phyloP scores from a whole-genome alignment of 2,797 vertebrate species.

The Sylvilagus floridanus region DNA sequence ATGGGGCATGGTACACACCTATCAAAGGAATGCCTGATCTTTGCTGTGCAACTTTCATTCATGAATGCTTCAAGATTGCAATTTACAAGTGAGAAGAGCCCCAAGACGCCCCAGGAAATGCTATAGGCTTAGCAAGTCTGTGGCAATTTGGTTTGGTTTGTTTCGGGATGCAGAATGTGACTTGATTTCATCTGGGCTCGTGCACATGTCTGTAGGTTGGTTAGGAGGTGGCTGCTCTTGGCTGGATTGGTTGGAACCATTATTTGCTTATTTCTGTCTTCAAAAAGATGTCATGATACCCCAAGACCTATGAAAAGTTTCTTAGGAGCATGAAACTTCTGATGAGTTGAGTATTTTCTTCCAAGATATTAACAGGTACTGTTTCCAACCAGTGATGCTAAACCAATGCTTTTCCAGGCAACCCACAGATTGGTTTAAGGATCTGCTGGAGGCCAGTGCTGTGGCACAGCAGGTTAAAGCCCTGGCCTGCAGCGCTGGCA shows the following conservation, averaged over 20 bases:
- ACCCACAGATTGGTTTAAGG: neutral
- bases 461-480: no score
- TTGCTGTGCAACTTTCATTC: neutral
- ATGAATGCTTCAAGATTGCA: no score
- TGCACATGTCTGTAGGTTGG: neutral
- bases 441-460: neutral
- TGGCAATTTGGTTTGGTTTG: neutral
- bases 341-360: neutral
- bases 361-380: neutral
- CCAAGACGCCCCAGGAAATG: neutral
- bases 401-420: neutral
- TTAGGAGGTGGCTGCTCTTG: neutral
- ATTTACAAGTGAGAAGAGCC: no score
- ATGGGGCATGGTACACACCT: neutral
- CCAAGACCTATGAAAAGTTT: neutral
- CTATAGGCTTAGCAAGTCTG: neutral
- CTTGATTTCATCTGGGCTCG: neutral
- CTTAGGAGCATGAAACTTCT: neutral
- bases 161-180: no score
- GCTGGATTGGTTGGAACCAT: neutral
- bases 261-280: constrained; percentile 16
- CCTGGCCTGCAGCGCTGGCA: no score
- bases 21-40: neutral
- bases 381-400: neutral
- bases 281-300: neutral